These are phyloP conservation scores for Ophion obscuratus DNA, from an alignment of 2,888 invertebrate species.

Conservation along the genomic window DNA sequence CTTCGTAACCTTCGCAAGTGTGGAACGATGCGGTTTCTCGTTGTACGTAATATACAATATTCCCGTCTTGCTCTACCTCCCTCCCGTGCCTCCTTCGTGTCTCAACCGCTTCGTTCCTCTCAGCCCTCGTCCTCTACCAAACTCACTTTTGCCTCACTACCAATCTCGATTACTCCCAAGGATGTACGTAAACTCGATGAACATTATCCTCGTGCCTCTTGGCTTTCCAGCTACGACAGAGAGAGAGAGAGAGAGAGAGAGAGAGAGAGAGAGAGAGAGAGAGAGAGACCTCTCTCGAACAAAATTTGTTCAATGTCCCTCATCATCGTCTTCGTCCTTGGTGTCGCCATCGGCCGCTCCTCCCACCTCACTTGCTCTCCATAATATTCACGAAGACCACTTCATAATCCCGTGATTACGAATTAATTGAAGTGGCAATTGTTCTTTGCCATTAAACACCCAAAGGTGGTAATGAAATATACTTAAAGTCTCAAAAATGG, in stretches of 20 bases:
- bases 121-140: background rate
- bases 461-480: no score
- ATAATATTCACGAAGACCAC: background rate
- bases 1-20: constrained; percentile 17
- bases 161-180: constrained; percentile 69
- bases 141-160: constrained; percentile 34
- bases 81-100: background rate
- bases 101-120: constrained; percentile 26
- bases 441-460: no score
- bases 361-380: background rate
- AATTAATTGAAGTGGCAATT: no score
- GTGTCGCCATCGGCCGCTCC: constrained; percentile 17
- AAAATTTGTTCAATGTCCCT: constrained; percentile 33
- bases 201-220: constrained; percentile 58
- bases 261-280: no score
- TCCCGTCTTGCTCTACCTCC: constrained; percentile 14
- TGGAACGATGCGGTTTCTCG: constrained; percentile 54
- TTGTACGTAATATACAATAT: constrained; percentile 40
- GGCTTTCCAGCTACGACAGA: constrained; percentile 35
- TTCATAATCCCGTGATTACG: background rate
- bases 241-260: background rate
- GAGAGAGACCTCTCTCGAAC: background rate
- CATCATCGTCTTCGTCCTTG: constrained; percentile 35
- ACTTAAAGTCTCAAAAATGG: no score
- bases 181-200: constrained; percentile 70